Evolutionary conservation across 2,113 vertebrate species (phyloP).

Genomic region (Istiophorus platypterus): DNA sequence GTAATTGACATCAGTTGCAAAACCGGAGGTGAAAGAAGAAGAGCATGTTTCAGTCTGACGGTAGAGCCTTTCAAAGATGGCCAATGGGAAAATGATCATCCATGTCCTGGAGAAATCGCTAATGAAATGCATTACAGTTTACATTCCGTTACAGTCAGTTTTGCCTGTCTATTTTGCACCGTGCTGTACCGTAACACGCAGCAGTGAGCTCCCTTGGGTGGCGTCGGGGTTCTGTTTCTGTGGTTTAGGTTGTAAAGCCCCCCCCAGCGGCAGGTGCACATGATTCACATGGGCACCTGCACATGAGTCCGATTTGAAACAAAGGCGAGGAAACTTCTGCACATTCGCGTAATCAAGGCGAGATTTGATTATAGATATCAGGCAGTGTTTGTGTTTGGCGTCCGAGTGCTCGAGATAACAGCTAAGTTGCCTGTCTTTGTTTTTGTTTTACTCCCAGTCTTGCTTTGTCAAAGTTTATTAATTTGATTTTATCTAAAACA

Average conservation of each 20-base stretch:
- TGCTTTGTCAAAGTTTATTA: not conserved
- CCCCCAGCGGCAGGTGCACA: slow-evolving; percentile 62
- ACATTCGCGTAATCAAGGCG: not conserved
- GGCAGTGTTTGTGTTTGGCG: slow-evolving; percentile 25
- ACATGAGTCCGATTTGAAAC: slow-evolving; percentile 29
- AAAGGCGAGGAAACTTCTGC: slow-evolving; percentile 24
- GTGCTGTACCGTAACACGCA: slow-evolving; percentile 19
- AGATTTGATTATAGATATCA: slow-evolving; percentile 33
- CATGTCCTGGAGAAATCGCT: slow-evolving; percentile 23
- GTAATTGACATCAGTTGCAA: slow-evolving; percentile 55
- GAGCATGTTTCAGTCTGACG: slow-evolving; percentile 17
- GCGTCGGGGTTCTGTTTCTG: slow-evolving; percentile 31
- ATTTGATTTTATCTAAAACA: slow-evolving; percentile 48
- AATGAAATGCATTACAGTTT: slow-evolving; percentile 42
- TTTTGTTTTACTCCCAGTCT: slow-evolving; percentile 25
- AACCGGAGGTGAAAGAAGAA: slow-evolving; percentile 29
- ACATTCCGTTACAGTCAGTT: not conserved
- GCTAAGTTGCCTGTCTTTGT: slow-evolving; percentile 32
- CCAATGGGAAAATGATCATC: slow-evolving; percentile 30
- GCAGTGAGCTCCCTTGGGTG: not conserved
- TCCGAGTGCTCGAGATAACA: slow-evolving; percentile 17
- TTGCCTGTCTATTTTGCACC: not conserved
- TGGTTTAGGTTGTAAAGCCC: slow-evolving; percentile 23
- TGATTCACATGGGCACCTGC: no score
- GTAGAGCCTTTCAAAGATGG: slow-evolving; percentile 15